Evolutionary conservation across 2,888 invertebrate species (phyloP), one percentile per base, ranked within the genome.

Genomic region (Sturmia bella): DNA sequence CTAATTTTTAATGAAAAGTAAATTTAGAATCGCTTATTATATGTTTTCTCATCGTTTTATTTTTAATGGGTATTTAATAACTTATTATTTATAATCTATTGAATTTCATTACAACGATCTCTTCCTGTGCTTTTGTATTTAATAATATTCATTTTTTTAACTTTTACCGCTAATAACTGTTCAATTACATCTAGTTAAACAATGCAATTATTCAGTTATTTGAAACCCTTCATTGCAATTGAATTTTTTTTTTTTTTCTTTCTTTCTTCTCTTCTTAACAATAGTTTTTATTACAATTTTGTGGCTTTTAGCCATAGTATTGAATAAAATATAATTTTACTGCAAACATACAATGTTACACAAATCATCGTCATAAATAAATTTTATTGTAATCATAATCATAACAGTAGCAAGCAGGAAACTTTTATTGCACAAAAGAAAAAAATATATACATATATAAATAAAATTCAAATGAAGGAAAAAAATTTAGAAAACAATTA

Each of bases 171-270:
- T 72, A 80, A 83, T 83, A 75, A 73, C 66, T 72, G 72, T 80
- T 80, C 75, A 74, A 80, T 76, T 79, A 80, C 66, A 72, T 78
- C 64, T 75, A 68, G 64, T 83, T 83, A 68, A 79, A 75, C 83
- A 75, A 83, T 80, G 57, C 66, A 83, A 82, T 82, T 82, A 74
- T 82, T 74, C 82, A 82, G 82, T 78, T 78, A 75, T 82, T 82
- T 78, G 74, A 78, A 82, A 82, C 74, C 74, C 54, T 75, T 66
- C 70, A 57, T 70, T 66, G 1, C 9, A 32, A 9, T 11, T 12
- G 0, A 21, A 21, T 64, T 80, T 66, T 27, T 27, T 27, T 27
- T 32, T 7, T 32, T 37, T 64, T 80, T 66, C n/a, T n/a, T n/a
- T n/a, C n/a, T 80, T 66, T 27, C 6, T 27, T 27, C 9, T 7